Conservation (phyloP, 1,140 invertebrate species). For the Mactra quadrangularis region DNA sequence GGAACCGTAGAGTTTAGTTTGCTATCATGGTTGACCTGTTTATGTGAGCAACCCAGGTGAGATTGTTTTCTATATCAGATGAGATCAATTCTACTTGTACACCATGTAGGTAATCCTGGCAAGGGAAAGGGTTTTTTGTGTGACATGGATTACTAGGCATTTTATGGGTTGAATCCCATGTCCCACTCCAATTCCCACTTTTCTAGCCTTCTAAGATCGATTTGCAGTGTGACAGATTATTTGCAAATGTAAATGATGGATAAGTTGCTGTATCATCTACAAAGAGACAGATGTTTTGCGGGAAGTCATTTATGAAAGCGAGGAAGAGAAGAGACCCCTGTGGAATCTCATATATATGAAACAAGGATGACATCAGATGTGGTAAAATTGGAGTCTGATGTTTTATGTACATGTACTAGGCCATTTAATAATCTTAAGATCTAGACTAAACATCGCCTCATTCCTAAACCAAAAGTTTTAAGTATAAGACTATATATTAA, state of each 20-base stretch:
- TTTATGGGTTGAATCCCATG: slow-evolving; percentile 44
- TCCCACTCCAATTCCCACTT: slow-evolving; percentile 33
- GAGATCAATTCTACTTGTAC: not conserved
- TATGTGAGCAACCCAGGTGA: slow-evolving; percentile 34
- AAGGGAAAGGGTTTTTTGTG: slow-evolving; percentile 3
- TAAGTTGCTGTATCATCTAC: slow-evolving; percentile 54
- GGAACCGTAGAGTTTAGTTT: slow-evolving; percentile 7
- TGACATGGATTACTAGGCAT: slow-evolving; percentile 18
- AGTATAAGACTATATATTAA: no score
- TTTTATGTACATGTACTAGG: no score
- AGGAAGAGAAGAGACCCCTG: no score
- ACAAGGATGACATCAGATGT: no score
- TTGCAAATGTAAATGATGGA: not conserved
- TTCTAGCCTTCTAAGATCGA: slow-evolving; percentile 31
- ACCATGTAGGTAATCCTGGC: slow-evolving; percentile 7
- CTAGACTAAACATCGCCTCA: no score
- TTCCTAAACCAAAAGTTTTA: no score
- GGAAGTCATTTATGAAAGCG: no score
- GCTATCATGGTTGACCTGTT: slow-evolving; percentile 19
- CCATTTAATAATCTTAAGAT: no score
- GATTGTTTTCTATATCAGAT: not conserved
- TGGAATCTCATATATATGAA: no score
- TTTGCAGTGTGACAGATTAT: not conserved
- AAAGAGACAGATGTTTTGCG: slow-evolving; percentile 42
- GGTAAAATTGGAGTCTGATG: no score